Evolutionary conservation across 2,888 invertebrate species (phyloP).

Genomic region (Volucella inanis): DNA sequence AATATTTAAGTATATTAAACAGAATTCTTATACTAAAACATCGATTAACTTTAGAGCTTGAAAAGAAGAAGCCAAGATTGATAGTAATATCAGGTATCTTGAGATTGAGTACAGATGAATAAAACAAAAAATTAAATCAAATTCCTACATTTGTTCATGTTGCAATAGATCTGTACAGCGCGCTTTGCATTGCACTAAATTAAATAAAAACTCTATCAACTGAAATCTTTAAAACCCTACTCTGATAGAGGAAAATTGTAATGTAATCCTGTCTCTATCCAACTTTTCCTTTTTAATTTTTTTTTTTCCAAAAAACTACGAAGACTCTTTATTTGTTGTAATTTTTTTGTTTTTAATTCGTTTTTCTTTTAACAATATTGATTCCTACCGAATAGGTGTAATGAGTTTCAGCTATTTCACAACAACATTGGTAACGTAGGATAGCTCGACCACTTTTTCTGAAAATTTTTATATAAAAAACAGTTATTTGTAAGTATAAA

Average conservation of each 20-base stretch:
- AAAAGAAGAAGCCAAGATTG: conserved; percentile 53
- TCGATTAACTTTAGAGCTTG: conserved; percentile 54
- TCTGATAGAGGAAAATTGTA: background rate
- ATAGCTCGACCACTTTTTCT: conserved; percentile 84
- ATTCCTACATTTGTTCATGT: conserved; percentile 11
- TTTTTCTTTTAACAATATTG: conserved; percentile 48
- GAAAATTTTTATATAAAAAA: conserved; percentile 80
- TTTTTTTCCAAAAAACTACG: conserved; percentile 1
- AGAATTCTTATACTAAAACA: conserved; percentile 56
- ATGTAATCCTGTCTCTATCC: conserved; percentile 29
- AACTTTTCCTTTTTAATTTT: conserved; percentile 6
- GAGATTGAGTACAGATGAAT: conserved; percentile 42
- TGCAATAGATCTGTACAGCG: conserved; percentile 27
- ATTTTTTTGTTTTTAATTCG: conserved; percentile 61
- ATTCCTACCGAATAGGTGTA: conserved; percentile 83
- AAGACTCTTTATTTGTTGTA: conserved; percentile 57
- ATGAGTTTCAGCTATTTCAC: conserved; percentile 84
- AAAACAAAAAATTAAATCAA: conserved; percentile 3
- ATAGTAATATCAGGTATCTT: conserved; percentile 32
- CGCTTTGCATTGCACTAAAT: conserved; percentile 47
- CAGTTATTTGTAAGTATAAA: conserved; percentile 68
- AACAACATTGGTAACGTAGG: conserved; percentile 84
- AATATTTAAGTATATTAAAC: conserved; percentile 43
- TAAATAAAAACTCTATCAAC: background rate
- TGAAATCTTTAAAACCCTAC: conserved; percentile 23